Conservation (phyloP, 2,797 vertebrate genomes). For the Microchirus variegatus region DNA sequence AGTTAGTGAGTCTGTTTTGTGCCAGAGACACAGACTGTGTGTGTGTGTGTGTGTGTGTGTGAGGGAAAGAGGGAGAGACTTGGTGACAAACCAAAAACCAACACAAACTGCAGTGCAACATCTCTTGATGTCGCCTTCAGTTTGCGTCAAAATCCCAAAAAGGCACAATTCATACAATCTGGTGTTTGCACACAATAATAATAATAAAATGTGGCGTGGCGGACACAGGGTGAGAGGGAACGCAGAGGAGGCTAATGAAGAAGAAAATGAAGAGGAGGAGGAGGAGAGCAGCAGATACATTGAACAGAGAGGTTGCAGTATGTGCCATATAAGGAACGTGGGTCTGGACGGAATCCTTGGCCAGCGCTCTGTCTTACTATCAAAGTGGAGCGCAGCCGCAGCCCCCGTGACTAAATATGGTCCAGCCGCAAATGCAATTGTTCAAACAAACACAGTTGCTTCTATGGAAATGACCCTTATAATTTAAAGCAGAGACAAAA, state of each 20-base stretch:
- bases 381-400: slow-evolving; percentile 78
- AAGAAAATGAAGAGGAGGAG: slow-evolving; percentile 18
- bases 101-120: slow-evolving; percentile 3
- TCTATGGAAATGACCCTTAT: slow-evolving; percentile 54
- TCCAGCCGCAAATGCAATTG: slow-evolving; percentile 78
- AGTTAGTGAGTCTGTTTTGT: slow-evolving; percentile 50
- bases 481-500: slow-evolving; percentile 54
- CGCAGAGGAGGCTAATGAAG: slow-evolving; percentile 50
- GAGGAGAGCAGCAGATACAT: slow-evolving; percentile 66
- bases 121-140: too few species aligned
- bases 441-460: slow-evolving; percentile 74
- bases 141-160: too few species aligned
- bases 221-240: slow-evolving; percentile 38
- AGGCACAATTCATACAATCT: too few species aligned
- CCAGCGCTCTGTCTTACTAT: slow-evolving; percentile 85
- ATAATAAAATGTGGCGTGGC: slow-evolving; percentile 52
- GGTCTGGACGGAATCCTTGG: slow-evolving; percentile 91
- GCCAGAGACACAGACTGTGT: slow-evolving; percentile 43
- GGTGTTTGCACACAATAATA: too few species aligned
- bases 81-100: slow-evolving; percentile 52
- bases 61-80: slow-evolving; percentile 9
- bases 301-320: slow-evolving; percentile 67
- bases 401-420: slow-evolving; percentile 97
- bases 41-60: too few species aligned
- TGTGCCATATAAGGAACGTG: slow-evolving; percentile 87